Evolutionary conservation across 2,888 invertebrate genomes (phyloP).

Genomic region (Conus canariensis): DNA sequence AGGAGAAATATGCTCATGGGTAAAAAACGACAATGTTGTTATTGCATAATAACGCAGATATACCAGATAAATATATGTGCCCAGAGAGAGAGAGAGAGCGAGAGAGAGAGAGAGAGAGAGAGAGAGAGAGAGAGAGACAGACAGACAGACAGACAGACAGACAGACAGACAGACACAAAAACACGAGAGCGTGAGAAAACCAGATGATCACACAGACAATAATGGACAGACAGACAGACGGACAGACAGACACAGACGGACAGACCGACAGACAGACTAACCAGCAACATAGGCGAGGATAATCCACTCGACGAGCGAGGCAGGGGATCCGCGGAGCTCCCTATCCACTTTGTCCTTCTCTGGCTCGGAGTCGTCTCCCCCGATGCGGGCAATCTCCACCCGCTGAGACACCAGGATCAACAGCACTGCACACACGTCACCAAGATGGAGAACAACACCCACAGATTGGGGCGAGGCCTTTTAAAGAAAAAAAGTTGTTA

Average conservation of each 20-base stretch:
- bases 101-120: constrained; percentile 7
- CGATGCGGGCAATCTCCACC: constrained; percentile 66
- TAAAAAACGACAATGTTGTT: too few species aligned
- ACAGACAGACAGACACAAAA: neutral
- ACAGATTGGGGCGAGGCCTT: too few species aligned
- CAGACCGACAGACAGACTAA: constrained; percentile 79
- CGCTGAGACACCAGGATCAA: constrained; percentile 97
- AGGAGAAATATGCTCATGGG: too few species aligned
- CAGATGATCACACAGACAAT: neutral
- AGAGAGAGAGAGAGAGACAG: neutral
- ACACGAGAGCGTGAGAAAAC: neutral
- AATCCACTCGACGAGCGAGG: constrained; percentile 96
- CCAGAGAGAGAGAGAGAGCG: constrained; percentile 12
- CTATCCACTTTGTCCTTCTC: constrained; percentile 50
- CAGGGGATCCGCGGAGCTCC: constrained; percentile 89
- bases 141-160: neutral
- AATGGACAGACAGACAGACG: neutral
- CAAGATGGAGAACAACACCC: neutral
- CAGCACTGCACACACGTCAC: constrained; percentile 84
- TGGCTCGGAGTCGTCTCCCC: constrained; percentile 25
- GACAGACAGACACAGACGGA: neutral
- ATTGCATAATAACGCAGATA: too few species aligned
- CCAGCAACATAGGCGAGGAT: constrained; percentile 97
- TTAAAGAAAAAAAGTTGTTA: too few species aligned
- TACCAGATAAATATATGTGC: too few species aligned